Evolutionary conservation across 2,113 vertebrate genomes (phyloP).

Genomic region (Erinaceus europaeus): DNA sequence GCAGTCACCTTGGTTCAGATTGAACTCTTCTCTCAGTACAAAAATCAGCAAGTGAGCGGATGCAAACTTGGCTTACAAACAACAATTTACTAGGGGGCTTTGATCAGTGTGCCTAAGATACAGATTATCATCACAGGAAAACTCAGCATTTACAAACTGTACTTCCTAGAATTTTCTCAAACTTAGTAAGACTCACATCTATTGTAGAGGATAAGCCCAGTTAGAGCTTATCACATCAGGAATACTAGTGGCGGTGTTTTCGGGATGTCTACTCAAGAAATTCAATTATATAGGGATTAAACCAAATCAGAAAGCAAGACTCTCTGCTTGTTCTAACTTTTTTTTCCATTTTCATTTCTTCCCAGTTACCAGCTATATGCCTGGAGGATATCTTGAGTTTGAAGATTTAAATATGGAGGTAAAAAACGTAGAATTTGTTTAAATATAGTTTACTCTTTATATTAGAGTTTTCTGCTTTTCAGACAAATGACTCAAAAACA

Average conservation of each 20-base stretch:
- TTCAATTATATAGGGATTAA: not conserved
- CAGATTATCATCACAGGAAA: not conserved
- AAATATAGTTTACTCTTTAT: not conserved
- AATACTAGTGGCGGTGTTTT: conserved; percentile 10
- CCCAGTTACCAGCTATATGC: not conserved
- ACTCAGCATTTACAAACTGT: not conserved
- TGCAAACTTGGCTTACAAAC: not conserved
- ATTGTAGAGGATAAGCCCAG: not conserved
- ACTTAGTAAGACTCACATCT: not conserved
- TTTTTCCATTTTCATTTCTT: not conserved
- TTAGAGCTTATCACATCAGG: not conserved
- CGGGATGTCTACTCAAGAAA: not conserved
- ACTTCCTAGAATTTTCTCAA: not conserved
- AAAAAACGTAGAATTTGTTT: not conserved
- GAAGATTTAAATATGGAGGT: not conserved
- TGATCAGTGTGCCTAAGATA: not conserved
- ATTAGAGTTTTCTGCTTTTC: not conserved
- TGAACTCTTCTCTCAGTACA: not conserved
- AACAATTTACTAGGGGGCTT: not conserved
- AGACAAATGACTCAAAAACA: not conserved
- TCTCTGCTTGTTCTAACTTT: not conserved
- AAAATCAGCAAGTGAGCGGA: not conserved
- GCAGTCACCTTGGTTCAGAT: not conserved
- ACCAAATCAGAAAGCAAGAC: not conserved
- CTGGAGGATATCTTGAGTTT: not conserved